Evolutionary conservation across 37 sponge, comb jelly and placozoan genomes (phyloP), one percentile per base, ranked within the genome.

Genomic region (Ephydatia muelleri): DNA sequence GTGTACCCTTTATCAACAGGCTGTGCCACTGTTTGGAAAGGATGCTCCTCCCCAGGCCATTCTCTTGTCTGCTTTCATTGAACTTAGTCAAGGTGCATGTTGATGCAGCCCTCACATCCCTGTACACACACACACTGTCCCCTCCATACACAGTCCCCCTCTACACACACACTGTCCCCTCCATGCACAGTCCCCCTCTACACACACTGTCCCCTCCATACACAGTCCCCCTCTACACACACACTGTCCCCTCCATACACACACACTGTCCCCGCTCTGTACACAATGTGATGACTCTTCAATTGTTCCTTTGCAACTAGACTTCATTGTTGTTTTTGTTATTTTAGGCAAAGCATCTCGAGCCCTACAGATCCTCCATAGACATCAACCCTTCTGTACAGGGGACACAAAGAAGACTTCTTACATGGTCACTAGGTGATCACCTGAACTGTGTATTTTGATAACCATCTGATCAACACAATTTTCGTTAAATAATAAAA

Each of bases 31-130:
- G 67, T 82, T 81, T 27, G 76, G 68, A 2, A 70, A 64, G 8
- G 86, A 80, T 16, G 72, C 86, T 30, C 91, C 88, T 21, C 87
- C 91, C 0, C 85, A 94, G 79, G 91, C 92, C 29, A 84, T 94
- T 38, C 88, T 96, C 28, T 75, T 98, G 5, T 88, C 97, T 70
- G 95, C 91, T 16, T 98, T 92, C 73, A 89, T 98, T 40, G 98
- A 98, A 49, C 84, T 98, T 21, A 91, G 84, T 84, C 79, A 89
- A 68, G 97, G 96, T 93, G 69, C 66, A 65, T 57, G 32, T 28
- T 28, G 11, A 71, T 71, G 11, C 12, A n/a, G 72, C 12, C 19
- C 11, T 71, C 26, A 75, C 57, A 57, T 21, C 12, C 3, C 43
- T 6, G 6, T 43, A 57, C 57, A 57, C 57, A 57, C 57, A 57